Evolutionary conservation across 2,797 vertebrate genomes (phyloP), one percentile per base, ranked within the genome.

Genomic region (Petrocephalus schoutedeni): DNA sequence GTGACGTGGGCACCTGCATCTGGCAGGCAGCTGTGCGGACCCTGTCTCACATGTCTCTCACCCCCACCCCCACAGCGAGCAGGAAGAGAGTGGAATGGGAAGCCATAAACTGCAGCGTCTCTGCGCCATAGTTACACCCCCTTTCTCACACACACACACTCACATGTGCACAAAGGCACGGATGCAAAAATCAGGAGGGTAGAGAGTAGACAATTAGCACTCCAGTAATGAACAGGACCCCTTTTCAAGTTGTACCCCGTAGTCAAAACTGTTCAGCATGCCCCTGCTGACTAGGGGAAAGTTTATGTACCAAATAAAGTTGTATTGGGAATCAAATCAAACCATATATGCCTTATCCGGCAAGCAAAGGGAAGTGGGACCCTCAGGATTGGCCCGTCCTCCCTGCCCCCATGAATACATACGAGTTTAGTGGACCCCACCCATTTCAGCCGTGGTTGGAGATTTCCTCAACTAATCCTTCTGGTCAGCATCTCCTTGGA

Each of bases 11-110:
- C 71, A 45, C 71, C 3, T 64, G 32, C 91, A 92, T 92, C 90
- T 92, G 91, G 90, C 88, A 86, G 36, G 82, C 91, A 93, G 89
- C 90, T 92, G 91, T 89, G 36, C 32, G 85, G 57, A 88, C 88
- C 54, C 51, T n/a, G 32, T 88, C 71, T 12, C 61, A 82, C 87
- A 56, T 86, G 84, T 54, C 84, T 45, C 41, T 45, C 41, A 3
- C 87, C 64, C n/a, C 9, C 51, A 32, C 89, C 89, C 86, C 87
- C 54, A 59, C 87, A 77, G 23, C 51, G 83, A 45, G 67, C 74
- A 85, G 56, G 64, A 57, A 85, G 59, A 49, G n/a, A 41, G 41
- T 16, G 19, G 36, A 67, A 74, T 21, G 51, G 36, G 67, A 59
- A 59, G 84, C 14, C 16, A 41, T 54, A n/a, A 67, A 36, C 41